These are phyloP conservation scores for Cairina moschata DNA, from an alignment of 2,113 vertebrate species.

Conservation along the genomic window DNA sequence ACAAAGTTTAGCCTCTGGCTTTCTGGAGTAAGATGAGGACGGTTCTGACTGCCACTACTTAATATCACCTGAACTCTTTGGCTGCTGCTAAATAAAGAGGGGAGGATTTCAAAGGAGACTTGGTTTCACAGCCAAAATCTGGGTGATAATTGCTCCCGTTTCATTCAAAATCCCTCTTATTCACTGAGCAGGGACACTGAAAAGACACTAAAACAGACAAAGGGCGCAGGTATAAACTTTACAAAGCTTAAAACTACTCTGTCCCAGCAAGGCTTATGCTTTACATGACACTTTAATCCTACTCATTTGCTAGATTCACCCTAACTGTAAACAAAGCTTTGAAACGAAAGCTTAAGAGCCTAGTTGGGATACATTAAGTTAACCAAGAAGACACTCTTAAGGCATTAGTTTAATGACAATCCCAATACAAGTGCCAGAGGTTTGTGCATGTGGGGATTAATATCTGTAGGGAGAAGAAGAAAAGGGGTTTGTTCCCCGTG, in stretches of 20 bases:
- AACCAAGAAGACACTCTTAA: slow-evolving; percentile 57
- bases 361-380: slow-evolving; percentile 65
- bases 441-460: slow-evolving; percentile 15
- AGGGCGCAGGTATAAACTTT: slow-evolving; percentile 25
- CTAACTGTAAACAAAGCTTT: slow-evolving; percentile 69
- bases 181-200: background rate
- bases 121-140: slow-evolving; percentile 21
- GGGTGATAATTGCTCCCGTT: slow-evolving; percentile 32
- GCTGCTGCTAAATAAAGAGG: slow-evolving; percentile 12
- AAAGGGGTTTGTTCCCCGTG: background rate
- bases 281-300: slow-evolving; percentile 73
- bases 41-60: background rate
- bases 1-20: background rate
- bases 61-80: slow-evolving; percentile 6
- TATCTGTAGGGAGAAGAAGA: background rate
- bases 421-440: slow-evolving; percentile 1
- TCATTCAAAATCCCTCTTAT: slow-evolving; percentile 43
- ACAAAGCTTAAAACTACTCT: slow-evolving; percentile 60
- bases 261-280: slow-evolving; percentile 48
- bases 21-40: background rate
- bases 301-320: slow-evolving; percentile 75
- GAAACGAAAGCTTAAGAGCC: slow-evolving; percentile 66
- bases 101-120: slow-evolving; percentile 53
- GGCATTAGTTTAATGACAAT: slow-evolving; percentile 62
- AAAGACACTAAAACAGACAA: slow-evolving; percentile 28